Evolutionary conservation across 1,140 invertebrate genomes (phyloP), one percentile per base, ranked within the genome.

Genomic region (Holotrichia oblita): DNA sequence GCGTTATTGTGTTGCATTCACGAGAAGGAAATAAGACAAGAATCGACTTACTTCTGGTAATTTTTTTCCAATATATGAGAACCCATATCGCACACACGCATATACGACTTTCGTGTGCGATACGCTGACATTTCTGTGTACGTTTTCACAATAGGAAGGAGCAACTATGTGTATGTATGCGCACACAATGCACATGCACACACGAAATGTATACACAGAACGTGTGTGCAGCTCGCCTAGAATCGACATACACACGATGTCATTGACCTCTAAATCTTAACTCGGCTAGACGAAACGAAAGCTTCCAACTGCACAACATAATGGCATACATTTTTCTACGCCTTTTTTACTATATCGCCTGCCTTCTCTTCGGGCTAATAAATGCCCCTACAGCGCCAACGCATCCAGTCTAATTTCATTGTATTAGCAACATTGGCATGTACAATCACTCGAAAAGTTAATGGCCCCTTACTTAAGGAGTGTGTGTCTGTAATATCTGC

Each of bases 191-290:
- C 14, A 44, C 42, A 44, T 44, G 17, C 48, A 55, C 17, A 55
- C 48, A 55, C 14, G 48, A 55, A 55, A 55, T 17, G 48, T 17
- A 55, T 55, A 55, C 48, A 55, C 12, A 17, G 6, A 3, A 17
- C n/a, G 17, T 17, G 48, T 17, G 48, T 55, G 48, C 48, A 55
- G 48, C 17, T 55, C 48, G 48, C 48, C 48, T 17, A 72, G 64
- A 72, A 72, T 72, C 64, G 64, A 27, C 64, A 44, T 44, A 64
- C 24, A 55, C 64, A 72, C 64, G 34, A n/a, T 72, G 64, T 72
- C 64, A 72, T 27, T 72, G 64, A 72, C 64, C 64, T 72, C 64
- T 72, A 72, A 72, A 72, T 72, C 64, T 72, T 72, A 27, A 40
- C 34, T 40, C 24, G 34, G 64, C 34, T 72, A 72, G 64, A 72